Percentiles rank a stretch among this genome's conserved stretches.
These are phyloP conservation scores for Allygus modestus DNA, from an alignment of 2,888 invertebrate species.

Conservation along the genomic window DNA sequence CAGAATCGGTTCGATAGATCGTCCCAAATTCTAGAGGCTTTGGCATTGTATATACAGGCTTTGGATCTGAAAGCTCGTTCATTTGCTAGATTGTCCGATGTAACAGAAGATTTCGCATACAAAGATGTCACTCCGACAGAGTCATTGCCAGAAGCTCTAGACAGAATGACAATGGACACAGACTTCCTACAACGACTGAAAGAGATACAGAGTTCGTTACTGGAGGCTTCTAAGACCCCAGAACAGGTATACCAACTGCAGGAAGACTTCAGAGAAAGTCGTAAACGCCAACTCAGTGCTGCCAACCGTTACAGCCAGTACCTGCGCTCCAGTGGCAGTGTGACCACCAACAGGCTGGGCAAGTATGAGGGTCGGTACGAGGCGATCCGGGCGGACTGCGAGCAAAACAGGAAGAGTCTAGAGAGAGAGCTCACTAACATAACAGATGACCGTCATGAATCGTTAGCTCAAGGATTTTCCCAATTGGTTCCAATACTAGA, in stretches of 20 bases:
- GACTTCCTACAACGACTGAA: neutral
- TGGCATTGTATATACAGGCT: slow-evolving; percentile 21
- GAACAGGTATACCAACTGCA: slow-evolving; percentile 3
- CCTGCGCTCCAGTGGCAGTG: neutral
- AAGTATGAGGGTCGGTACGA: neutral
- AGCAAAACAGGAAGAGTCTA: neutral
- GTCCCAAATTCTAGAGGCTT: slow-evolving; percentile 19
- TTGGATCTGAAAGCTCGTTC: slow-evolving; percentile 25
- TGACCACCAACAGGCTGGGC: neutral
- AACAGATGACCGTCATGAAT: neutral
- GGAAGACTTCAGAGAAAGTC: slow-evolving; percentile 1
- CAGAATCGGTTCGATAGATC: neutral
- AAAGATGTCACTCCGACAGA: slow-evolving; percentile 31
- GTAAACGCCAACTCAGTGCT: neutral
- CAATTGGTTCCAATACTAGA: neutral
- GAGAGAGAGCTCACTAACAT: neutral
- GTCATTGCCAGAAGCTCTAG: neutral
- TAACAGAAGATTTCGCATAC: slow-evolving; percentile 21
- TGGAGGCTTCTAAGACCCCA: neutral
- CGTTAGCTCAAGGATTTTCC: neutral
- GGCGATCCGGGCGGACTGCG: neutral
- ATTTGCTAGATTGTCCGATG: neutral
- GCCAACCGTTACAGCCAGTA: neutral
- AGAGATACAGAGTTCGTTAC: neutral
- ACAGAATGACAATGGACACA: neutral